These are phyloP conservation scores for Stramonita haemastoma DNA, from an alignment of 2,888 invertebrate species.

Conservation along the genomic window DNA sequence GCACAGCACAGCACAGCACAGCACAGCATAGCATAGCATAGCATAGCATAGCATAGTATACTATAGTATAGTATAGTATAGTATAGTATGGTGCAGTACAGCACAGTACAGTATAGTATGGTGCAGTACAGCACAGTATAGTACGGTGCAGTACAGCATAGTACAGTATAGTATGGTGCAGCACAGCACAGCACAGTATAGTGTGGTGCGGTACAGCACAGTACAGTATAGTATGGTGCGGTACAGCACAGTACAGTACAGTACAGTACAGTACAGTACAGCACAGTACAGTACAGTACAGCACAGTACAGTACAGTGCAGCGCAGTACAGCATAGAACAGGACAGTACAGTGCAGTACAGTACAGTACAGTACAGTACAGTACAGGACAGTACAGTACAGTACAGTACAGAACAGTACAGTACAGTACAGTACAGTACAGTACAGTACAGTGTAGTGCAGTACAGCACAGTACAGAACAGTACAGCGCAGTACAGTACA, in stretches of 20 bases:
- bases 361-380: neutral
- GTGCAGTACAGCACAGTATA: too few relatives aligned
- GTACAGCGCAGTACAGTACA: too few relatives aligned
- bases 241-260: too few relatives aligned
- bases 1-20: neutral
- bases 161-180: too few relatives aligned
- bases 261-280: too few relatives aligned
- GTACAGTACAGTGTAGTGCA: neutral
- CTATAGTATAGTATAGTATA: neutral
- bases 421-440: neutral
- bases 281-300: too few relatives aligned
- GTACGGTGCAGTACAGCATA: too few relatives aligned
- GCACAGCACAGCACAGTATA: too few relatives aligned
- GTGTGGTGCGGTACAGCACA: too few relatives aligned
- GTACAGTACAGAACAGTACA: neutral
- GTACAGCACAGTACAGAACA: neutral
- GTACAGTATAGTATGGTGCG: too few relatives aligned
- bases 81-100: neutral
- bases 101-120: neutral
- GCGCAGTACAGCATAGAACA: too few relatives aligned
- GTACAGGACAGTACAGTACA: neutral
- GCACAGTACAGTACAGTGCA: too few relatives aligned
- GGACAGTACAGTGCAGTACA: neutral
- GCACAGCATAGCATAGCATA: neutral
- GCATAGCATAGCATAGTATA: neutral